A percentile compares a stretch with the other conserved stretches of the same genome.
These are phyloP conservation scores for Argyrosomus japonicus DNA, from an alignment of 2,113 vertebrate species.

Conservation along the genomic window DNA sequence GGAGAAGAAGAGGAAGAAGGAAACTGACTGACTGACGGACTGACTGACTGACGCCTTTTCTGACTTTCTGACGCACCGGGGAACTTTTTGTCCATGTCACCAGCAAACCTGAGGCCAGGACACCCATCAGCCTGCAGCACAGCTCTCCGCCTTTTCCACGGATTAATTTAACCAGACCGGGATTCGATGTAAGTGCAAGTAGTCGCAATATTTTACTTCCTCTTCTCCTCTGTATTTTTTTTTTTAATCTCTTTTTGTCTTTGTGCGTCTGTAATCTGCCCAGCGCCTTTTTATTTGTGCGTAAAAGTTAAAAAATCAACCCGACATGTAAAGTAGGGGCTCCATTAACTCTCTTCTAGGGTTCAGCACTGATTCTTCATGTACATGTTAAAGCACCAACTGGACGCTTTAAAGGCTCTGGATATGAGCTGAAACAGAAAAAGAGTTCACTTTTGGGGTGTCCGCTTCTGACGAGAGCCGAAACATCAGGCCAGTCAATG, in stretches of 20 bases:
- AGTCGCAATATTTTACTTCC: background rate
- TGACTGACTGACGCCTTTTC: constrained; percentile 56
- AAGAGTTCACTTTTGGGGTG: background rate
- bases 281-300: background rate
- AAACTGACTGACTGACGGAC: constrained; percentile 29
- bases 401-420: background rate
- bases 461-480: background rate
- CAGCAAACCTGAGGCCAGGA: constrained; percentile 74
- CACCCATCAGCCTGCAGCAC: constrained; percentile 66
- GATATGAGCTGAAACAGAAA: background rate
- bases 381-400: background rate
- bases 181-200: constrained; percentile 84
- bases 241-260: background rate
- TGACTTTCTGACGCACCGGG: constrained; percentile 59
- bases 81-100: constrained; percentile 85
- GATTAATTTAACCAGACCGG: constrained; percentile 84
- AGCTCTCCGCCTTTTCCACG: constrained; percentile 75
- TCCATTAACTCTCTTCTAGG: background rate
- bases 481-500: background rate
- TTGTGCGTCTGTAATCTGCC: background rate
- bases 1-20: constrained; percentile 28
- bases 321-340: background rate
- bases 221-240: background rate
- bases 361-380: background rate
- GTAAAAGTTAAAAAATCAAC: constrained; percentile 16